A percentile compares a stretch with the other conserved stretches of the same genome.
Conservation (phyloP, 2,888 invertebrate species). For the Tenthredo notha region DNA sequence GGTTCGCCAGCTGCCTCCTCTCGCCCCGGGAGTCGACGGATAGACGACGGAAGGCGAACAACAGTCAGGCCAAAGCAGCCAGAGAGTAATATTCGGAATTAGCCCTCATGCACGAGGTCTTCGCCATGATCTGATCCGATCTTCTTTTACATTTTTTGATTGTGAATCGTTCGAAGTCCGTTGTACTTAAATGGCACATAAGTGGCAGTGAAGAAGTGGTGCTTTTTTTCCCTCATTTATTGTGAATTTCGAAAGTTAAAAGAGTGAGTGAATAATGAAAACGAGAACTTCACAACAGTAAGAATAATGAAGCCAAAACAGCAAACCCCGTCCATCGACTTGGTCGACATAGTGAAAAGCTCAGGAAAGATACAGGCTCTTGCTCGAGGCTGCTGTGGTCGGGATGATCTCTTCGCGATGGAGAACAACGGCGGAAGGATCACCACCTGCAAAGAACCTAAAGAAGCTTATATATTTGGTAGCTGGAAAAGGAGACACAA, state of each 20-base stretch:
- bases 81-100: slow-evolving; percentile 11
- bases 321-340: slow-evolving; percentile 38
- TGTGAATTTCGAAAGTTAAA: not conserved
- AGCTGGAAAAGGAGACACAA: slow-evolving; percentile 37
- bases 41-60: slow-evolving; percentile 7
- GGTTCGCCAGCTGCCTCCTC: slow-evolving; percentile 27
- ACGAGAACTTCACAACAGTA: not conserved
- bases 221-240: not conserved
- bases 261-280: not conserved
- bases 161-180: not conserved
- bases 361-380: slow-evolving; percentile 44
- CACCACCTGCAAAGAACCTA: slow-evolving; percentile 17
- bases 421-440: not conserved
- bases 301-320: slow-evolving; percentile 32
- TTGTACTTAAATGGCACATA: not conserved
- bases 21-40: slow-evolving; percentile 33
- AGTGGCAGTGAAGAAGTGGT: not conserved
- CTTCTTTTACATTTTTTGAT: not conserved
- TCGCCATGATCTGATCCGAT: not conserved
- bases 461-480: slow-evolving; percentile 28
- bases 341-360: slow-evolving; percentile 43
- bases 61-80: slow-evolving; percentile 25
- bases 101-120: not conserved
- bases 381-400: slow-evolving; percentile 42
- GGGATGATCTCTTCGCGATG: slow-evolving; percentile 23